phyloP scores from a whole-genome alignment of 2,797 vertebrate genomes.

The Anas bernieri region DNA sequence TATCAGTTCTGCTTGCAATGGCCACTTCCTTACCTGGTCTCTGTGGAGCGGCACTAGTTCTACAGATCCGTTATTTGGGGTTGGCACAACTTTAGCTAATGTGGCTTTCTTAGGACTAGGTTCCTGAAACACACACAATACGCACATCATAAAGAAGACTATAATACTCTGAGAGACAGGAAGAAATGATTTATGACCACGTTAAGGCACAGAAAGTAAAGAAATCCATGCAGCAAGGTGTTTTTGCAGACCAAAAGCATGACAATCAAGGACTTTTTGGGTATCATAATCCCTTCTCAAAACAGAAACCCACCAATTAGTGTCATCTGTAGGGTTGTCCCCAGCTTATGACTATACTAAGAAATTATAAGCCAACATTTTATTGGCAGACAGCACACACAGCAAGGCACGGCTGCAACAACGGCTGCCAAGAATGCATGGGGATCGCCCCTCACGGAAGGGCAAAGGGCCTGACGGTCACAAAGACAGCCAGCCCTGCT shows the following conservation, averaged over 20 bases:
- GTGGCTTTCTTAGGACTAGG: slow-evolving; percentile 86
- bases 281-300: not conserved
- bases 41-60: slow-evolving; percentile 91
- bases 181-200: no score
- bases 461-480: rapidly evolving
- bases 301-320: not conserved
- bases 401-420: rapidly evolving
- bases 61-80: slow-evolving; percentile 93
- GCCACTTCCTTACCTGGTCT: slow-evolving; percentile 83
- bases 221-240: rapidly evolving
- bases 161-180: rapidly evolving
- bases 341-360: no score
- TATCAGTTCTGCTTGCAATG: rapidly evolving
- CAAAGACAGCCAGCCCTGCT: rapidly evolving
- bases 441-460: no score
- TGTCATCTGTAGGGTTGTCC: no score
- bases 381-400: no score
- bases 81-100: slow-evolving; percentile 92
- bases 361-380: no score
- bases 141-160: rapidly evolving
- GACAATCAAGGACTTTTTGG: rapidly evolving
- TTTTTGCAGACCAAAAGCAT: rapidly evolving
- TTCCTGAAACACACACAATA: slow-evolving; percentile 79
- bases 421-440: no score
- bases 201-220: rapidly evolving